phyloP scores from a whole-genome alignment of 2,113 vertebrate genomes.

The Petrocephalus microphthalmus region DNA sequence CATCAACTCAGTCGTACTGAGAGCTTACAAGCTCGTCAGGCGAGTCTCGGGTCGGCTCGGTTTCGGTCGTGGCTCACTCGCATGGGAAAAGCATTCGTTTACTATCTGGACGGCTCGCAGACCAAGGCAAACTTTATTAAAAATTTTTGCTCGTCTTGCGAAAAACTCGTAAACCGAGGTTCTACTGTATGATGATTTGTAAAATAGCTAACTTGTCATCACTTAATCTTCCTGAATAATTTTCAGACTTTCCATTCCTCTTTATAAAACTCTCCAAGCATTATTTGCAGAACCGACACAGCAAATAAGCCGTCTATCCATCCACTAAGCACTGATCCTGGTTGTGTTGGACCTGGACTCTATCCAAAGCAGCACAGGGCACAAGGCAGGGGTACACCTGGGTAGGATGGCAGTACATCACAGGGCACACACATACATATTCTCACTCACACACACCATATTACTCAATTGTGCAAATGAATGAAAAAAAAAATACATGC shows the following conservation, averaged over 20 bases:
- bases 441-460: neutral
- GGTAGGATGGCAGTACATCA: neutral
- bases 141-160: no score
- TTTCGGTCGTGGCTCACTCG: no score
- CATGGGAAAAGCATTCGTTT: no score
- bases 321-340: neutral
- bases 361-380: neutral
- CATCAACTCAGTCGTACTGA: no score
- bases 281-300: neutral
- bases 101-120: no score
- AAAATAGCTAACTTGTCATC: neutral
- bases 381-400: neutral
- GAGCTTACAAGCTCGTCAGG: no score
- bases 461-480: neutral
- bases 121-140: no score
- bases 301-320: neutral
- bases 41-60: no score
- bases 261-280: neutral
- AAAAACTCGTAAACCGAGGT: no score
- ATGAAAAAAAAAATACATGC: slow-evolving; percentile 15
- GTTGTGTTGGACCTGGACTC: neutral
- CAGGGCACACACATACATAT: neutral
- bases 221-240: neutral
- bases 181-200: neutral
- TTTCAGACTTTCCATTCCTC: neutral